These are phyloP conservation scores for Phoeniculus purpureus DNA, from an alignment of 2,797 vertebrate species.

Conservation along the genomic window DNA sequence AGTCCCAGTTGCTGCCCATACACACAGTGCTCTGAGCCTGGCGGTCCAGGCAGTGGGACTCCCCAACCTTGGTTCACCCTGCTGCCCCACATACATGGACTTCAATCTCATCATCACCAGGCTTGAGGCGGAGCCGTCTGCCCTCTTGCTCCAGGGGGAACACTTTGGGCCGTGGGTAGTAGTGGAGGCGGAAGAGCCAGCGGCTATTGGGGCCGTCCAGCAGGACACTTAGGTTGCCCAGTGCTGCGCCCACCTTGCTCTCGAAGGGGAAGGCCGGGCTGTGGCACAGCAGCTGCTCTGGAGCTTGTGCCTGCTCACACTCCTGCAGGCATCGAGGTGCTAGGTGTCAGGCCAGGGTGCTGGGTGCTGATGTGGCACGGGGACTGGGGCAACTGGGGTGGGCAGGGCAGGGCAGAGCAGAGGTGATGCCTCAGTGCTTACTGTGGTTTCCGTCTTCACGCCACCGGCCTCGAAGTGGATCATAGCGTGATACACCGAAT, in stretches of 20 bases:
- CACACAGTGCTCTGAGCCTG: not conserved
- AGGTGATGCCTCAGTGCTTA: not conserved
- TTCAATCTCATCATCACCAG: conserved; percentile 83
- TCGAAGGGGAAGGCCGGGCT: conserved; percentile 80
- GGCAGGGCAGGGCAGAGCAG: not conserved
- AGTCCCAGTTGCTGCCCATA: conserved; percentile 86
- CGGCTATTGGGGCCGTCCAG: conserved; percentile 83
- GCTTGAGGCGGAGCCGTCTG: conserved; percentile 77
- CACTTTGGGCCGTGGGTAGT: conserved; percentile 81
- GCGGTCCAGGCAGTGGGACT: rapidly evolving
- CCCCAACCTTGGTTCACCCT: not conserved
- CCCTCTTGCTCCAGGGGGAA: conserved; percentile 79
- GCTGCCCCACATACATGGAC: conserved; percentile 79
- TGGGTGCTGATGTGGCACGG: rapidly evolving
- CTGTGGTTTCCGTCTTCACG: not conserved
- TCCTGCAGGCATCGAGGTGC: conserved; percentile 64
- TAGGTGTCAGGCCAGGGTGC: not conserved
- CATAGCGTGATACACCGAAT: conserved; percentile 83
- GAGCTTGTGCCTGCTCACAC: conserved; percentile 62
- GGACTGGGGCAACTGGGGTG: rapidly evolving
- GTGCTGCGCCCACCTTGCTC: conserved; percentile 67
- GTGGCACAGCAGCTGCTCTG: conserved; percentile 80
- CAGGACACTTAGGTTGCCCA: conserved; percentile 83
- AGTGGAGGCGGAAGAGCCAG: conserved; percentile 80
- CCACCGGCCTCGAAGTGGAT: conserved; percentile 77